Evolutionary conservation across 2,888 invertebrate genomes (phyloP).

Genomic region (Busseola fusca): DNA sequence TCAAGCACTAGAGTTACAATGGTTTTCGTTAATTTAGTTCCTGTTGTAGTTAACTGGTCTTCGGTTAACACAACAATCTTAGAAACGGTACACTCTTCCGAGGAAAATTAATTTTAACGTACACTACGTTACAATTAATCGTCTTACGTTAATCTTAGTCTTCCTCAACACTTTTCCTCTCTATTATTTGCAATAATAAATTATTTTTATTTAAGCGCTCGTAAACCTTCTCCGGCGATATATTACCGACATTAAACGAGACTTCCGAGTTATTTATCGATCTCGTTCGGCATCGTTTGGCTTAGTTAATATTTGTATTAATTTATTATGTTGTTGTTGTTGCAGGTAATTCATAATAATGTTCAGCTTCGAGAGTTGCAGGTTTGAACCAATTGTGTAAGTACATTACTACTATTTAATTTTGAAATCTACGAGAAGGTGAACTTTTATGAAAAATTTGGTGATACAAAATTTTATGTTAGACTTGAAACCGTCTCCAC

Average conservation of each 20-base stretch:
- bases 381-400: slow-evolving; percentile 17
- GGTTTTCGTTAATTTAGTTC: neutral
- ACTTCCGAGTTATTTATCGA: slow-evolving; percentile 62
- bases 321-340: slow-evolving; percentile 64
- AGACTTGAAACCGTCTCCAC: neutral
- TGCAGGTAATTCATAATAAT: slow-evolving; percentile 63
- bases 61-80: slow-evolving; percentile 22
- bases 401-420: slow-evolving; percentile 6
- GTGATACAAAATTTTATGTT: neutral
- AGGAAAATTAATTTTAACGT: slow-evolving; percentile 8
- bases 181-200: slow-evolving; percentile 66
- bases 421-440: neutral
- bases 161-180: slow-evolving; percentile 41
- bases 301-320: slow-evolving; percentile 58
- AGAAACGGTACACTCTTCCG: neutral
- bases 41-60: slow-evolving; percentile 3
- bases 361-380: slow-evolving; percentile 3
- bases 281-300: slow-evolving; percentile 50
- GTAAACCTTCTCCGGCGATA: slow-evolving; percentile 48
- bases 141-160: slow-evolving; percentile 36
- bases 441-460: neutral
- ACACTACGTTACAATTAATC: slow-evolving; percentile 38
- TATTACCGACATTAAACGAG: slow-evolving; percentile 62
- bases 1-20: too few relatives aligned
- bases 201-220: slow-evolving; percentile 61